Percentiles rank a stretch among this genome's conserved stretches.
Evolutionary conservation across 2,888 invertebrate genomes (phyloP).

Genomic region (Platerodrilus igneus): DNA sequence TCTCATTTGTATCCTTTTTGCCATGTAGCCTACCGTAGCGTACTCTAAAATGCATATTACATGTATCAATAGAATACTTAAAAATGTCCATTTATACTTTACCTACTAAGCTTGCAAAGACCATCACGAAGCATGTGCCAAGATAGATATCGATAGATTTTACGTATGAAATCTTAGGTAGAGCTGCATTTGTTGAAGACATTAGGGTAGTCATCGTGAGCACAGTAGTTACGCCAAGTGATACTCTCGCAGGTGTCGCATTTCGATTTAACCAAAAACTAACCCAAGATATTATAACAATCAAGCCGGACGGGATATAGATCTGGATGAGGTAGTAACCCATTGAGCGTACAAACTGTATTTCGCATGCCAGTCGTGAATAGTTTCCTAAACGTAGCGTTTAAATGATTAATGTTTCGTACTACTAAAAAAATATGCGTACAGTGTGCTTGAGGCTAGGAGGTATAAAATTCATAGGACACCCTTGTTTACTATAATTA

Average conservation of each 20-base stretch:
- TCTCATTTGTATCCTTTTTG: conserved; percentile 93
- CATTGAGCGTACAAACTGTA: conserved; percentile 96
- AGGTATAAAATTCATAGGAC: too few species aligned
- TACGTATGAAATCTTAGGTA: conserved; percentile 97
- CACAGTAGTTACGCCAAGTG: conserved; percentile 91
- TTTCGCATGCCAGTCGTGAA: conserved; percentile 92
- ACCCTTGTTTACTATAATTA: too few species aligned
- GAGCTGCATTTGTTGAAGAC: conserved; percentile 92
- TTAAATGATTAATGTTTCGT: too few species aligned
- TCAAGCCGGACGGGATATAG: conserved; percentile 95
- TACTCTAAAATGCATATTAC: conserved; percentile 75
- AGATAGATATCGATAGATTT: conserved; percentile 96
- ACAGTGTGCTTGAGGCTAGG: too few species aligned
- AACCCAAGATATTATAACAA: conserved; percentile 96
- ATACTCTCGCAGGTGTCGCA: conserved; percentile 90
- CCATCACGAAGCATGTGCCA: conserved; percentile 98
- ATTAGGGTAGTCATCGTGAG: conserved; percentile 97
- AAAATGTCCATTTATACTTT: conserved; percentile 41
- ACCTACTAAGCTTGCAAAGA: conserved; percentile 95
- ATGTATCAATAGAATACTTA: not conserved
- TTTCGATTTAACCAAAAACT: conserved; percentile 95
- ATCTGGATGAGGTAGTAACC: conserved; percentile 98
- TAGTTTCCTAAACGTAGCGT: conserved; percentile 73
- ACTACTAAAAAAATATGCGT: too few species aligned
- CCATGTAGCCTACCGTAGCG: conserved; percentile 97